These are phyloP conservation scores for Nasonovia ribisnigri DNA, from an alignment of 2,888 invertebrate species.

Conservation along the genomic window DNA sequence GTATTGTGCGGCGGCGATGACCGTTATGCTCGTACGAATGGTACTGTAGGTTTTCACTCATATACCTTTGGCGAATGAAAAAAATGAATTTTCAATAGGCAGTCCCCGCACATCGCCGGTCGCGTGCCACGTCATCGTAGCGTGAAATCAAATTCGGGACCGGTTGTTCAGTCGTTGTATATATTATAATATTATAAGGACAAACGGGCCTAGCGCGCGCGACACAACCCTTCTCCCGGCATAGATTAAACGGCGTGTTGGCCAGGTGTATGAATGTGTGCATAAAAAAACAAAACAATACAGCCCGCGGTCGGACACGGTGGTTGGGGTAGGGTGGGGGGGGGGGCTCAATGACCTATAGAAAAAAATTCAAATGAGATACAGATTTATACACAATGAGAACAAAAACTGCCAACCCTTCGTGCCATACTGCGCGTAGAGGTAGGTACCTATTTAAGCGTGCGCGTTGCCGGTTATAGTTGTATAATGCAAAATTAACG, in stretches of 20 bases:
- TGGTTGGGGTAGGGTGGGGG: too few relatives aligned
- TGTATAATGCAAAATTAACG: constrained; percentile 43
- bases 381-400: constrained; percentile 50
- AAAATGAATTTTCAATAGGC: background rate
- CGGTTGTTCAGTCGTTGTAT: constrained; percentile 21
- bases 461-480: background rate
- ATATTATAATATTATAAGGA: background rate
- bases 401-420: constrained; percentile 53
- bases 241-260: constrained; percentile 23
- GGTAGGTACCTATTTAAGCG: background rate
- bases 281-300: constrained; percentile 5
- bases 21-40: background rate
- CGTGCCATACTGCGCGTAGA: background rate
- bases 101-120: background rate
- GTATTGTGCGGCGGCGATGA: background rate
- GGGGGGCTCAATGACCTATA: constrained; percentile 48
- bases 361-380: constrained; percentile 55
- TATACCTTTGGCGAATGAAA: background rate
- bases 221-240: constrained; percentile 33
- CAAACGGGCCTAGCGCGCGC: background rate
- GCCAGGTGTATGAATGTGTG: constrained; percentile 35
- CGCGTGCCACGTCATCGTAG: constrained; percentile 51
- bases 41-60: background rate
- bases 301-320: background rate
- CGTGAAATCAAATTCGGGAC: constrained; percentile 48